Evolutionary conservation across 1,140 invertebrate species (phyloP), one percentile per base, ranked within the genome.

Genomic region (Planococcus citri): DNA sequence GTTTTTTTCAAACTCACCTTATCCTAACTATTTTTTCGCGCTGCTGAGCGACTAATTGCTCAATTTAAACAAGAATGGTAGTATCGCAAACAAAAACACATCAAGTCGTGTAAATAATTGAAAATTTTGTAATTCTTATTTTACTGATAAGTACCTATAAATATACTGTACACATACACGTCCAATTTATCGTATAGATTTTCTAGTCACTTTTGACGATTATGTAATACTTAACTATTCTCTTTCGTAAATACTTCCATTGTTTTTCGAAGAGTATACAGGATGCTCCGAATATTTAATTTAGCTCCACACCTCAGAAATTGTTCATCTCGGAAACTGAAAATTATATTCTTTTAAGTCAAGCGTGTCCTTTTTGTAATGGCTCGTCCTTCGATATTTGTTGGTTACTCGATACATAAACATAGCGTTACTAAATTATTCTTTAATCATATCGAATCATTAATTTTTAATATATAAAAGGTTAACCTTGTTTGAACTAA

Each of bases 301-400:
- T 51, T 51, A 4, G 41, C 41, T 51, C 41, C 41, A 51, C 41
- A 51, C 41, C 41, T 51, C 41, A 51, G 41, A 51, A 51, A 51
- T 17, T 17, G 41, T 20, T 51, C 41, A 51, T 51, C 41, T 51
- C 10, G 41, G 41, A 51, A 51, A 51, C 41, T 20, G 41, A 51
- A 51, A 51, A 51, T 51, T 51, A 51, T 51, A 51, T 51, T 51
- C 41, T 51, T 51, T 51, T 51, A 51, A 51, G 41, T 51, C 41
- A 51, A 51, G 12, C 41, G 41, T 51, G 17, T 51, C 41, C 41
- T n/a, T 51, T 17, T 51, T 20, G 41, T 51, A 33, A 51, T 51
- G 41, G 41, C 41, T 51, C 17, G 41, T 51, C 41, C 41, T 51
- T 51, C 41, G 41, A 51, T 51, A 51, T 51, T 51, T 20, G 29